Evolutionary conservation across 2,113 vertebrate species (phyloP).

Genomic region (Myotis brandtii): DNA sequence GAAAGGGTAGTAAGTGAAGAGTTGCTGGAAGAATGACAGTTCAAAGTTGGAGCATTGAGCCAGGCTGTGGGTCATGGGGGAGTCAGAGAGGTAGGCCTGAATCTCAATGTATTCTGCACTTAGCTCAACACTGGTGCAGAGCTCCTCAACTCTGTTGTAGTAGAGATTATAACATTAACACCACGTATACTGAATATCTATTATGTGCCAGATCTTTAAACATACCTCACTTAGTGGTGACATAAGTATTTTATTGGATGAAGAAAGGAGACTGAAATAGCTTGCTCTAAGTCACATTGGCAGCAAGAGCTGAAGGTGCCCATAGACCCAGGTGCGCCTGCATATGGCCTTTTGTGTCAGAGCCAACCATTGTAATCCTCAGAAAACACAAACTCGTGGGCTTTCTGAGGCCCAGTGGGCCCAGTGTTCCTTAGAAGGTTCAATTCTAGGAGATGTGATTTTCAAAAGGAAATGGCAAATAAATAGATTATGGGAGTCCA

Average conservation of each 20-base stretch:
- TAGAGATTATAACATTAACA: background rate
- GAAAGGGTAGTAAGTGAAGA: background rate
- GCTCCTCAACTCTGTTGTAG: background rate
- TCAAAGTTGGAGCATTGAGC: background rate
- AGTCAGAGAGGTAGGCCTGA: background rate
- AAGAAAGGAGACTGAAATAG: background rate
- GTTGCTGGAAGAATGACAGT: background rate
- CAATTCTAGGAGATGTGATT: background rate
- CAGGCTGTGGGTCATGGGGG: background rate
- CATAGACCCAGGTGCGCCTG: background rate
- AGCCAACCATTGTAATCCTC: background rate
- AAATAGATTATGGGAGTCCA: conserved; percentile 63
- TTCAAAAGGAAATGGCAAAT: conserved; percentile 44
- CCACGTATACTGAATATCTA: background rate
- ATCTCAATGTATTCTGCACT: background rate
- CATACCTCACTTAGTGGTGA: background rate
- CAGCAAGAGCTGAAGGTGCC: background rate
- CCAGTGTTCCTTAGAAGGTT: background rate
- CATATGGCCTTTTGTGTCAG: background rate
- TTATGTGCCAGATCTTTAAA: background rate
- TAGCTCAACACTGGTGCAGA: background rate
- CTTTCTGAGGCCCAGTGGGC: background rate
- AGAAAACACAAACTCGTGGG: background rate
- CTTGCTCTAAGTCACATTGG: background rate
- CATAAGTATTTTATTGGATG: background rate